A percentile compares a stretch with the other conserved stretches of the same genome.
Evolutionary conservation across 2,113 vertebrate species (phyloP).

Genomic region (Romanogobio albipinnatus): DNA sequence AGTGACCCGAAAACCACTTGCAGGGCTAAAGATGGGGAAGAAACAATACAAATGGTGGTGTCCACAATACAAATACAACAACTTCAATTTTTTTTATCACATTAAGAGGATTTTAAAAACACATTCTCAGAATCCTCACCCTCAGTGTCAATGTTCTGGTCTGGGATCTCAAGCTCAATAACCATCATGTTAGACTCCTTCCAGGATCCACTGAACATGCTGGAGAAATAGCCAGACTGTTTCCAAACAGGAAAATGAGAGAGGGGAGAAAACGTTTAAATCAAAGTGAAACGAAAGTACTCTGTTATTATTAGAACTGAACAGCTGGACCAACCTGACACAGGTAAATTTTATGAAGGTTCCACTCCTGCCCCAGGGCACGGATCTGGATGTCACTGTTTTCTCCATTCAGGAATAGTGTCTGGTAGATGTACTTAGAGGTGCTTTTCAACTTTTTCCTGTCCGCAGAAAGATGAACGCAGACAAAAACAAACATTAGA

Average conservation of each 20-base stretch:
- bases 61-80: background rate
- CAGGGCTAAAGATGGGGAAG: constrained; percentile 77
- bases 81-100: background rate
- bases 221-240: constrained; percentile 97
- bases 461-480: background rate
- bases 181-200: constrained; percentile 94
- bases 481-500: background rate
- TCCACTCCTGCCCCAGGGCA: constrained; percentile 95
- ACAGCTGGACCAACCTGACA: constrained; percentile 83
- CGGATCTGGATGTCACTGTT: constrained; percentile 96
- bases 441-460: constrained; percentile 97
- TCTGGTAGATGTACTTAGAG: constrained; percentile 96
- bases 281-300: background rate
- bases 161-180: constrained; percentile 95
- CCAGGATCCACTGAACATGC: constrained; percentile 99
- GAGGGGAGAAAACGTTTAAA: background rate
- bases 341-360: constrained; percentile 95
- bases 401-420: constrained; percentile 94
- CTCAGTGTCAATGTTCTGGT: constrained; percentile 96
- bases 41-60: background rate
- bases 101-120: background rate
- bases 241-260: constrained; percentile 21
- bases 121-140: constrained; percentile 72
- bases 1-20: constrained; percentile 96
- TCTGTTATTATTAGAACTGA: background rate